These are phyloP conservation scores for Diadumene lineata DNA, from an alignment of 92 coral and sea anemone genomes.

Conservation along the genomic window DNA sequence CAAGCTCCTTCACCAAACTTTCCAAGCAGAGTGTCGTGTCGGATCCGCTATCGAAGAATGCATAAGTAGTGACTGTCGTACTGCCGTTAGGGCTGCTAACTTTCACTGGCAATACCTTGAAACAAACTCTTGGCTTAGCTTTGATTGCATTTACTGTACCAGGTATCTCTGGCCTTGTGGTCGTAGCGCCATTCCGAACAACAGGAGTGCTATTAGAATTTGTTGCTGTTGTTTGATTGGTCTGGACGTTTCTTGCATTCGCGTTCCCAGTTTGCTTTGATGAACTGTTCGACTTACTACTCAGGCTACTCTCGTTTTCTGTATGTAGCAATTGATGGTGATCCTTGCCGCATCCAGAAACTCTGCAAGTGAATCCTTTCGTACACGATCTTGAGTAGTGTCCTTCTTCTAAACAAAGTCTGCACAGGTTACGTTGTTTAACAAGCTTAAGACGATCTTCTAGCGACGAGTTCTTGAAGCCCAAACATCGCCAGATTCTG, in stretches of 20 bases:
- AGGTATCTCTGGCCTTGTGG: constrained; percentile 25
- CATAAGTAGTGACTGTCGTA: constrained; percentile 51
- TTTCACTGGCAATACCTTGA: constrained; percentile 68
- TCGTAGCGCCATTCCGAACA: constrained; percentile 15
- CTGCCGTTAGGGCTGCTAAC: constrained; percentile 38
- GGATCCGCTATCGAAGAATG: constrained; percentile 66
- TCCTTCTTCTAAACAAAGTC: constrained; percentile 61
- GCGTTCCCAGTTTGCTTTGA: not conserved
- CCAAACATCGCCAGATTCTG: constrained; percentile 41
- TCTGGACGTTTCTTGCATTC: not conserved
- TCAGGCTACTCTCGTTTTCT: not conserved
- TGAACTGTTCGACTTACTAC: not conserved
- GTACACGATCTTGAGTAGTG: constrained; percentile 46
- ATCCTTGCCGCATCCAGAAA: constrained; percentile 47
- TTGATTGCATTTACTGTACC: constrained; percentile 31
- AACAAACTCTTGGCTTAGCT: constrained; percentile 54
- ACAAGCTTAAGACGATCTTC: constrained; percentile 53
- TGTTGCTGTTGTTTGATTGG: not conserved
- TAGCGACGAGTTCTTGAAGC: constrained; percentile 40
- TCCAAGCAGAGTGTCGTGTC: constrained; percentile 65
- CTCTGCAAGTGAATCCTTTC: constrained; percentile 57
- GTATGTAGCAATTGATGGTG: constrained; percentile 57
- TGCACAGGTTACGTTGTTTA: constrained; percentile 51
- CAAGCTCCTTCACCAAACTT: constrained; percentile 49
- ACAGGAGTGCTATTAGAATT: too few species aligned